These are phyloP conservation scores for Alethe castanea DNA, from an alignment of 2,113 vertebrate species.

Conservation along the genomic window DNA sequence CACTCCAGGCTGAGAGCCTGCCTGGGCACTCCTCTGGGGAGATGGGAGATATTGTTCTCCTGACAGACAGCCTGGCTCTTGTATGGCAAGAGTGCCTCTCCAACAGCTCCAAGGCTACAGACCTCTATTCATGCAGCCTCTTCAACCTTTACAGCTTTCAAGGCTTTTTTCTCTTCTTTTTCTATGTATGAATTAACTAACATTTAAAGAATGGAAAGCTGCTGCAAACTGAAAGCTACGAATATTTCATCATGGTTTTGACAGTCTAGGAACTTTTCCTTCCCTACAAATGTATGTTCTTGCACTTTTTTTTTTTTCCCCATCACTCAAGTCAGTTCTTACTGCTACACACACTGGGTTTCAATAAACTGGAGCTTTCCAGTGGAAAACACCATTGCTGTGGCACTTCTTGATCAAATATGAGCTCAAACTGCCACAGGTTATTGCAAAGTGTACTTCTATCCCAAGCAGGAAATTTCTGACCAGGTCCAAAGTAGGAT, in stretches of 20 bases:
- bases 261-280: neutral
- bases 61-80: neutral
- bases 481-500: neutral
- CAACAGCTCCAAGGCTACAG: neutral
- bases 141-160: neutral
- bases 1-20: neutral
- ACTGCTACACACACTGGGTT: neutral
- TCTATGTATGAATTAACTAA: neutral
- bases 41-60: neutral
- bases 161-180: neutral
- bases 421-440: neutral
- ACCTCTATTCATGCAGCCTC: neutral
- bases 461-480: neutral
- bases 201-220: neutral
- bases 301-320: neutral
- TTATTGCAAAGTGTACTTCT: neutral
- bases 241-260: neutral
- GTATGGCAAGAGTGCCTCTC: neutral
- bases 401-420: neutral
- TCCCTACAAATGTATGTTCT: neutral
- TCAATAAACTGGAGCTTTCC: neutral
- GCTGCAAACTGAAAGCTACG: neutral
- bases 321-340: neutral
- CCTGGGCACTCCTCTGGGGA: fast-evolving
- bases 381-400: neutral